Base-by-base conservation (phyloP, 2,888 invertebrate species). In the Drosophila diplacantha region DNA sequence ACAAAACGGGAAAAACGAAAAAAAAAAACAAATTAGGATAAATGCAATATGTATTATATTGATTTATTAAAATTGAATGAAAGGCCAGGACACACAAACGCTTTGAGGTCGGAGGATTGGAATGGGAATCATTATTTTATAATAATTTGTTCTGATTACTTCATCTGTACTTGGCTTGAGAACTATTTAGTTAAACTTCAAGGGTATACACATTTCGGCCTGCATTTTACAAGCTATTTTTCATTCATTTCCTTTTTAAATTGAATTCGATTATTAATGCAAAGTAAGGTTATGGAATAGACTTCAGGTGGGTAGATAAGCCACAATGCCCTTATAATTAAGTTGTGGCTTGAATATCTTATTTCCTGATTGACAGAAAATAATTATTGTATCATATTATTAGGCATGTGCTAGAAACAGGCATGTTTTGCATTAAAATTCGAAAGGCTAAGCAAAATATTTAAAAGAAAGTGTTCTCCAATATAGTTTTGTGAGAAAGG, bases 31-130 rank as follows among this genome's bases (percentile, higher is more conserved):
- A 71, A 71, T 70, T 63, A 59, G 52, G 38, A 73, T 58, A 68
- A 71, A 78, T 73, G 59, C 51, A 58, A 78, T 51, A 66, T 71
- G 60, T 65, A 56, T 75, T 65, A 60, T 60, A 78, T 69, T 75
- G 57, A 47, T 57, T 64, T 57, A 29, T 44, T 49, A 39, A 50
- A 31, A 60, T 14, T 14, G 0, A 31, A 46, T 31, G 18, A 18
- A 44, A 8, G 1, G 12, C 8, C 18, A 44, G 8, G 44, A 14
- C 14, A 14, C 5, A 7, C 12, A 29, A 12, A 12, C 4, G 9
- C n/a, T 24, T 41, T 41, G n/a, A 5, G 43, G 16, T 3, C 11
- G 2, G n/a, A n/a, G 3, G 26, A 14, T 8, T 14, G 2, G 8
- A 8, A 39, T 22, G 22, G n/a, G 5, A 26, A 12, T 26, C 11